Conservation (phyloP, 2,113 vertebrate genomes). For the Ahaetulla prasina region DNA sequence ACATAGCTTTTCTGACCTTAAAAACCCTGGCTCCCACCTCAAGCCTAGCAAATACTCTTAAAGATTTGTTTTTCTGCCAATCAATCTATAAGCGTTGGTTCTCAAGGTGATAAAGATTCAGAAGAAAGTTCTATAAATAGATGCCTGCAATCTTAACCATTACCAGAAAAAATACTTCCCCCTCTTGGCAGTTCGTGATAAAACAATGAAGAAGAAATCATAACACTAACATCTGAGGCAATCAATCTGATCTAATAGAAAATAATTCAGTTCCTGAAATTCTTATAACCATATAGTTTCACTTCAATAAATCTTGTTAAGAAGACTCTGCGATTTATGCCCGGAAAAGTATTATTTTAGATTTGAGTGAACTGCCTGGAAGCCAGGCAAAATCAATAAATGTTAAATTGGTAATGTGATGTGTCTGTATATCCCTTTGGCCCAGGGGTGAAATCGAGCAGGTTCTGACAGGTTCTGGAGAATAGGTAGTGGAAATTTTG, state of each 20-base stretch:
- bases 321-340: background rate
- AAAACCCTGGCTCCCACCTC: background rate
- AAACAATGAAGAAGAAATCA: background rate
- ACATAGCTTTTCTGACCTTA: background rate
- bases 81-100: background rate
- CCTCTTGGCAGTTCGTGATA: background rate
- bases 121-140: background rate
- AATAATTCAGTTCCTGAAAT: background rate
- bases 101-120: background rate
- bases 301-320: background rate
- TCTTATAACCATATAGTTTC: background rate
- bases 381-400: background rate
- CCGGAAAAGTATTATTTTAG: background rate
- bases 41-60: background rate
- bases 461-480: too few species aligned
- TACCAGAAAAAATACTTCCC: background rate
- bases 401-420: background rate
- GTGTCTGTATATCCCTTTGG: background rate
- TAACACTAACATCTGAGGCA: background rate
- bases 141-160: background rate
- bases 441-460: too few species aligned
- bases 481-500: too few species aligned
- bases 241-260: background rate
- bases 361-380: background rate
- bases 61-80: background rate